phyloP scores from a whole-genome alignment of 2,888 invertebrate genomes.

The Melanargia galathea region DNA sequence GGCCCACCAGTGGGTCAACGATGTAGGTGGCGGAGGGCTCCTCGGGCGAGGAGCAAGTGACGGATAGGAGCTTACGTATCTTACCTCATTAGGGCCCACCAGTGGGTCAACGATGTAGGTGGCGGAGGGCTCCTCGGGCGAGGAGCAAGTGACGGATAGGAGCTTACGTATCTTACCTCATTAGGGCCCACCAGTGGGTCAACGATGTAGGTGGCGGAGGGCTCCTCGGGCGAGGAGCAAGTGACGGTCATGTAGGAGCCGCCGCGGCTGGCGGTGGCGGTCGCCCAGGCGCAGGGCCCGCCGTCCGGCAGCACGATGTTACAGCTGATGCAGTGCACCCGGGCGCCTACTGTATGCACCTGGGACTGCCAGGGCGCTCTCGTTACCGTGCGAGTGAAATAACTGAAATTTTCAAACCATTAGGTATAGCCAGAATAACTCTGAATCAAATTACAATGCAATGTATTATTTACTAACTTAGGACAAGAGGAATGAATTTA shows the following conservation, averaged over 20 bases:
- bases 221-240: conserved; percentile 88
- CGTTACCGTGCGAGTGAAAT: conserved; percentile 86
- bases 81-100: no score
- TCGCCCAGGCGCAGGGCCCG: conserved; percentile 82
- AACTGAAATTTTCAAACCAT: conserved; percentile 74
- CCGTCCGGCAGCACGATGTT: conserved; percentile 80
- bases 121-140: no score
- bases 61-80: no score
- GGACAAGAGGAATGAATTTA: no score
- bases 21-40: no score
- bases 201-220: conserved; percentile 79
- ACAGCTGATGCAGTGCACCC: conserved; percentile 87
- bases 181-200: conserved; percentile 63
- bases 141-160: no score
- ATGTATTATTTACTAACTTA: no score
- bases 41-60: no score
- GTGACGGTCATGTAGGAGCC: conserved; percentile 86
- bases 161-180: not conserved
- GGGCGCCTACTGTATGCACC: conserved; percentile 83
- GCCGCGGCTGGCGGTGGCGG: conserved; percentile 83
- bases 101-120: no score
- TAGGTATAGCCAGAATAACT: no score
- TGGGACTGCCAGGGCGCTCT: conserved; percentile 86
- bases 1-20: no score
- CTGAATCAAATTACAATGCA: no score